Base-by-base conservation (phyloP, 2,888 invertebrate species). In the Pristionchus exspectatus region DNA sequence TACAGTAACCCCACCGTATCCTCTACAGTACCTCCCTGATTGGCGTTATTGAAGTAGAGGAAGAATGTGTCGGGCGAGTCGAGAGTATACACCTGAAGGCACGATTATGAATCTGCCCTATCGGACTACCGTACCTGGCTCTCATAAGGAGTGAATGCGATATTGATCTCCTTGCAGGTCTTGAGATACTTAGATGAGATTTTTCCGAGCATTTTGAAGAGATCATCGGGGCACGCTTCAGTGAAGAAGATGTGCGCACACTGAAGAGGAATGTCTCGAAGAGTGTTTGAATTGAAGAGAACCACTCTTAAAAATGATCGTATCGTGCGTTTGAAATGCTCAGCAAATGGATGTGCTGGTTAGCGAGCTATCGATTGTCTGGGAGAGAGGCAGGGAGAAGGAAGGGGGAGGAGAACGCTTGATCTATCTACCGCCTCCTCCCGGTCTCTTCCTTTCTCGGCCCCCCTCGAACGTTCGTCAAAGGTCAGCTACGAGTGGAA, bases 181-280 rank as follows among this genome's bases (percentile, higher is more conserved):
- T 98, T 98, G 96, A 98, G 97, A 96, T 98, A 97, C 96, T 72
- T 69, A 44, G 69, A 66, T 3, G 33, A 33, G 54, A 54, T 69
- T 54, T 77, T 77, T 97, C 98, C 98, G 96, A 98, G 96, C 96
- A 98, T 98, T 96, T 98, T 98, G 97, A 98, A 98, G 95, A 98
- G 96, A 96, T 98, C 98, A 96, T 98, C 98, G 93, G 98, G 98
- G 96, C 98, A 98, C 93, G 98, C 98, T 97, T 99, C 99, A 89
- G 99, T 99, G 95, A 99, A 99, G 96, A 98, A 99, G 18, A 99
- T 98, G 96, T 99, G 99, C n/a, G 98, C 99, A 92, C 97, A 97
- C 95, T 88, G 88, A 33, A 85, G 24, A 5, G 50, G 7, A 30
- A 72, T 30, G 16, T 1, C 33, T 5, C 21, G 21, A 50, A 83